Evolutionary conservation across 2,888 invertebrate species (phyloP).

Genomic region (Patella ulyssiponensis): DNA sequence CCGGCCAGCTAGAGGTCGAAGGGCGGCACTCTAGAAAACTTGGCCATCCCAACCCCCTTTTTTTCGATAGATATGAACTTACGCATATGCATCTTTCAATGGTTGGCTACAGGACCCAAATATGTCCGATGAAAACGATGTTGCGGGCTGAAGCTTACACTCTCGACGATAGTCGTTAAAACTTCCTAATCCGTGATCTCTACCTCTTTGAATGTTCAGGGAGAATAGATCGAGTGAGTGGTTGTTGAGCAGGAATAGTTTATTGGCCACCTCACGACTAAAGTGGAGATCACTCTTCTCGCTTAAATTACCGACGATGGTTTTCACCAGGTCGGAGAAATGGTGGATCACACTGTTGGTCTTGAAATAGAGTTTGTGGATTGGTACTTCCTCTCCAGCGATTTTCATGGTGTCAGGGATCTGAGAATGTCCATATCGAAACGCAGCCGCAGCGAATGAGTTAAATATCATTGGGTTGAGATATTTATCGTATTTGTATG

Average conservation of each 20-base stretch:
- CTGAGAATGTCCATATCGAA: conserved; percentile 1
- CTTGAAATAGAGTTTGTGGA: background rate
- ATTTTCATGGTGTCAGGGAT: background rate
- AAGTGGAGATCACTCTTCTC: conserved; percentile 11
- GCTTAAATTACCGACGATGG: background rate
- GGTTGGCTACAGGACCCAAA: no score
- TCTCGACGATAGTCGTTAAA: conserved; percentile 26
- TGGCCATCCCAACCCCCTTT: no score
- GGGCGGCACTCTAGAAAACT: no score
- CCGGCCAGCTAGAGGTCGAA: no score
- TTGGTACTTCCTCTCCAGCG: background rate
- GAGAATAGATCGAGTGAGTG: conserved; percentile 32
- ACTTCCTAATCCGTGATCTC: conserved; percentile 40
- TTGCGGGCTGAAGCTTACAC: background rate
- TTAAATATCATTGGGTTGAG: background rate
- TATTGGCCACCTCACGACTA: background rate
- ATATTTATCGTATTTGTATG: background rate
- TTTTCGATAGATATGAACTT: no score
- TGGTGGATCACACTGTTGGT: background rate
- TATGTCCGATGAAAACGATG: background rate
- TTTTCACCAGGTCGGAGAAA: conserved; percentile 8
- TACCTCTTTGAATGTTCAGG: conserved; percentile 40
- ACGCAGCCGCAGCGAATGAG: background rate
- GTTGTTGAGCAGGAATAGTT: background rate
- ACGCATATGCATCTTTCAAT: no score